Evolutionary conservation across 2,888 invertebrate species (phyloP).

Genomic region (Ochropacha duplaris): DNA sequence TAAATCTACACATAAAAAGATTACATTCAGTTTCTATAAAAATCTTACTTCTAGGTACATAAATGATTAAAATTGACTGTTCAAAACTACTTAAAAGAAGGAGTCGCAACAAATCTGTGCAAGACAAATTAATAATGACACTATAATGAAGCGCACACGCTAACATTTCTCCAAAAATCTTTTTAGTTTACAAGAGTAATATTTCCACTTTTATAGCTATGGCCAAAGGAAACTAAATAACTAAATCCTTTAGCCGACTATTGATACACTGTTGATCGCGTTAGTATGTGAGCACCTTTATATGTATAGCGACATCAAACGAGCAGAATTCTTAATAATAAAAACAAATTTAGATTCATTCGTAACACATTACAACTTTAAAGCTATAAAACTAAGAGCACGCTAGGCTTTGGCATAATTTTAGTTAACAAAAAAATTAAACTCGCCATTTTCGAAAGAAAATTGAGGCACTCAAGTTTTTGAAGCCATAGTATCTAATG

Average conservation of each 20-base stretch:
- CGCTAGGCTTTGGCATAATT: conserved; percentile 26
- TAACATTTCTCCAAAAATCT: background rate
- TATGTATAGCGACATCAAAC: background rate
- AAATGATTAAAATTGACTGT: conserved; percentile 37
- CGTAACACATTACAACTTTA: conserved; percentile 10
- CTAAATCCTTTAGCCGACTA: background rate
- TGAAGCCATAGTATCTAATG: conserved; percentile 34
- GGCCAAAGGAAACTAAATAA: background rate
- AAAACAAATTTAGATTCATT: background rate
- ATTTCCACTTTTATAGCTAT: no score
- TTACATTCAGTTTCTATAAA: conserved; percentile 38
- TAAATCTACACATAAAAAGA: conserved; percentile 27
- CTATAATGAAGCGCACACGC: background rate
- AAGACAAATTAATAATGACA: background rate
- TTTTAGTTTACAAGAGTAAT: no score
- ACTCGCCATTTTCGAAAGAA: conserved; percentile 8
- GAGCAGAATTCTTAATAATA: conserved; percentile 18
- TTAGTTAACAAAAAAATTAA: conserved; percentile 11
- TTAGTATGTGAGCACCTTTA: background rate
- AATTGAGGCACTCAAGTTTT: conserved; percentile 25
- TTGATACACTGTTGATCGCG: background rate
- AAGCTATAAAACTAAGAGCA: conserved; percentile 23
- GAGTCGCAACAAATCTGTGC: background rate
- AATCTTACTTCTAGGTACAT: conserved; percentile 22
- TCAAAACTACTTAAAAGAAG: background rate